Evolutionary conservation across 2,797 vertebrate genomes (phyloP), one percentile per base, ranked within the genome.

Genomic region (Sebastiscus albofasciatus): DNA sequence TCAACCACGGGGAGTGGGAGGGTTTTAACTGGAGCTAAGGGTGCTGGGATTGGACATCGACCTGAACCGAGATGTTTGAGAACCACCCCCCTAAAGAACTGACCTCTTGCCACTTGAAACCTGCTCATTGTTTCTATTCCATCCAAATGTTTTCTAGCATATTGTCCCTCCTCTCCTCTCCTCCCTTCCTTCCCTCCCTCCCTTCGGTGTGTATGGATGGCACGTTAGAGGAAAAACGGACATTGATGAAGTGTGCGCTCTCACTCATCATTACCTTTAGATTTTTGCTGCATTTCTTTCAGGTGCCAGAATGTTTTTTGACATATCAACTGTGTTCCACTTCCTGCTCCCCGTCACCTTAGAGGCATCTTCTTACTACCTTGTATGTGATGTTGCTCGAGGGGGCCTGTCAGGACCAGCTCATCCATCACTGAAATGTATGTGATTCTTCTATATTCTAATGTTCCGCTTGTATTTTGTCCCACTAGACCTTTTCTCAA

Each of bases 111-210:
- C 93, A 92, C 87, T 93, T 91, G 84, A 92, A 93, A 93, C 89
- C 91, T 90, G 90, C 92, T 94, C 90, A 92, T 93, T 89, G 90
- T 93, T 94, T 94, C 90, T 92, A 92, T 83, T 89, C 87, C 87
- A 90, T 87, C 88, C 89, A 84, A 87, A 92, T 92, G 91, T 94
- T 94, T 93, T 93, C 87, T 87, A 92, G 81, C 90, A 92, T 88
- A 84, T 72, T 68, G 70, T 89, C 78, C 84, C 83, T 80, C 74
- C 69, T 49, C 12, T 36, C 46, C 70, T 49, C 29, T 24, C 26
- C 5, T 6, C 4, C 73, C 14, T 42, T 18, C 68, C 58, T 46
- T 14, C 27, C 62, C 29, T 29, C 71, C 42, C 62, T 61, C 8
- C 71, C 78, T 62, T 58, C 14, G 13, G 72, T 67, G 78, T 74